Evolutionary conservation across 2,888 invertebrate species (phyloP), one percentile per base, ranked within the genome.

Genomic region (Hyposoter dolosus): DNA sequence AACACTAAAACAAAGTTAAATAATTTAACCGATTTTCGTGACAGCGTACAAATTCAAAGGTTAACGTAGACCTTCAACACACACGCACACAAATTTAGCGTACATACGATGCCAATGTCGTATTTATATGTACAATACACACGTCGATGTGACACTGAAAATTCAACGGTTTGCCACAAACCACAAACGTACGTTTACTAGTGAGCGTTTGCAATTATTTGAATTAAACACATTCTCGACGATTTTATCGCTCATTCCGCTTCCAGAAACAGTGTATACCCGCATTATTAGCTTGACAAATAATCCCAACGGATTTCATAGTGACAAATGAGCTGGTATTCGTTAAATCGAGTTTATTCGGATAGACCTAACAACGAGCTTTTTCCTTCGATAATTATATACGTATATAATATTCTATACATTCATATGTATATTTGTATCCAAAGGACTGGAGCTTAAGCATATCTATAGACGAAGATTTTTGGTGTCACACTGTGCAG

Each of bases 201-300:
- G 89, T 82, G 77, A 83, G 85, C 77, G 81, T 85, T 82, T 82
- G 89, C 88, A 88, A 89, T 89, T 89, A 89, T 90, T 89, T 89
- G 90, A 87, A 88, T 78, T 81, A 87, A 87, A 88, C 87, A 86
- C 86, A 89, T 92, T 91, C 91, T 90, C 91, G 89, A 86, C 90
- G 90, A 92, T 92, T 92, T 92, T 92, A 92, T 92, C 92, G 90
- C 90, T 90, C 86, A 82, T 77, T 79, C 81, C 82, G 86, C 19
- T 75, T 78, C 83, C 82, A 84, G 84, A 83, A 86, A 82, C 90
- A 89, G 90, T 90, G 90, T 90, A 84, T 82, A 90, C 90, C 91
- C 92, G 90, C 92, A 93, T 93, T 93, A 93, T 93, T 93, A 93
- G 92, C 91, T 91, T 89, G 93, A 91, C 92, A 93, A 93, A 93